Evolutionary conservation across 2,797 vertebrate species (phyloP).

Genomic region (Sebastolobus alascanus): DNA sequence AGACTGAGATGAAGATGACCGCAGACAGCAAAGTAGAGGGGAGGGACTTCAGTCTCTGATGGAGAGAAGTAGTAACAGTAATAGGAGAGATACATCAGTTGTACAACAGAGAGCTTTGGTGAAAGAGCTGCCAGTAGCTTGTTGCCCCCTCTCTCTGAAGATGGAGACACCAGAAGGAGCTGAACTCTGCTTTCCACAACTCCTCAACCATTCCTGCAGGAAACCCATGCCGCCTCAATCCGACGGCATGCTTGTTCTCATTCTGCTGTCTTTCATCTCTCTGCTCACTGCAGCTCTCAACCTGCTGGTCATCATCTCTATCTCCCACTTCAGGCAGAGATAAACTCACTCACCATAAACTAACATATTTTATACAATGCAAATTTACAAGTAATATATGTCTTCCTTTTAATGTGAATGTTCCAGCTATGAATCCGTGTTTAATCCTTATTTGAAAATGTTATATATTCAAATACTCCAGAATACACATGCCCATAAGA

Average conservation of each 20-base stretch:
- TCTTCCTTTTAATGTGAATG: neutral
- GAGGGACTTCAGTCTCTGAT: neutral
- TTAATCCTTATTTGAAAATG: neutral
- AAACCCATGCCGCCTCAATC: neutral
- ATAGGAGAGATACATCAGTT: neutral
- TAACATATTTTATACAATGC: neutral
- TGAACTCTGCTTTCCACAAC: constrained; percentile 6
- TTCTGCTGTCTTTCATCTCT: constrained; percentile 19
- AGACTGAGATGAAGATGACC: neutral
- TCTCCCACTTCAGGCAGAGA: constrained; percentile 31
- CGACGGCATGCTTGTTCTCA: neutral
- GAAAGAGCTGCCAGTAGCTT: neutral
- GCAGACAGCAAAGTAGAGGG: neutral
- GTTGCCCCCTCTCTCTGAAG: neutral
- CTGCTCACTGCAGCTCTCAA: constrained; percentile 16
- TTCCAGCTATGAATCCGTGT: neutral
- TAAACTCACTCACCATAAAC: neutral
- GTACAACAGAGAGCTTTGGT: neutral
- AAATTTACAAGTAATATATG: neutral
- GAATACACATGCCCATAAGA: neutral
- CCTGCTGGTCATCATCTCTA: constrained; percentile 29
- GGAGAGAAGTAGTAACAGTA: neutral
- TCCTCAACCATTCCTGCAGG: constrained; percentile 4
- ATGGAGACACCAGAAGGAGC: neutral
- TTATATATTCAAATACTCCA: neutral